phyloP scores from a whole-genome alignment of 2,113 vertebrate species.

The Cyphomyrus discorhynchus region DNA sequence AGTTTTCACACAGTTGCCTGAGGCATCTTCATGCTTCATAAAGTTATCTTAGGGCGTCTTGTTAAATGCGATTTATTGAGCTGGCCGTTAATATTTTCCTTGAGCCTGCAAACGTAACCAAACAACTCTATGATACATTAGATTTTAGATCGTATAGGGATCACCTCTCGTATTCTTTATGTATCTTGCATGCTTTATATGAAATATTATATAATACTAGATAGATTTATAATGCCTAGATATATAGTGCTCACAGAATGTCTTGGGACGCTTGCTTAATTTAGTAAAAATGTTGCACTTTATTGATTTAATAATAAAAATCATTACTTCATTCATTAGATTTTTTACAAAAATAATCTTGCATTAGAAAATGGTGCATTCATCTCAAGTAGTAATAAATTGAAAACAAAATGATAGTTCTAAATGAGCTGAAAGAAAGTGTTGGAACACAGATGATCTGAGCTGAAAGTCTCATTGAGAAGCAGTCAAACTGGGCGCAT shows the following conservation, averaged over 20 bases:
- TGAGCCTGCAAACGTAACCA: background rate
- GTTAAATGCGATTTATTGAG: background rate
- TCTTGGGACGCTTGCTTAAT: background rate
- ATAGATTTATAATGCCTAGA: background rate
- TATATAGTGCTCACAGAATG: background rate
- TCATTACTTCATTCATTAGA: background rate
- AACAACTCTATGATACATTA: background rate
- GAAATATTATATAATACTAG: background rate
- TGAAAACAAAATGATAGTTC: background rate
- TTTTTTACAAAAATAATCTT: background rate
- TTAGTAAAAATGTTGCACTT: background rate
- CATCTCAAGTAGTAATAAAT: background rate
- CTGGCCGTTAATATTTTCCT: background rate
- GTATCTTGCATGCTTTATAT: background rate
- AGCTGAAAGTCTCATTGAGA: background rate
- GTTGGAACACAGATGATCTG: background rate
- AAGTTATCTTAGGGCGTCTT: background rate
- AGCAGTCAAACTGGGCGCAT: background rate
- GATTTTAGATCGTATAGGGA: background rate
- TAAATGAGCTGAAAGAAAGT: background rate
- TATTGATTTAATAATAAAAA: background rate
- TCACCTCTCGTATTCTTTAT: background rate
- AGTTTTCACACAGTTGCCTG: background rate
- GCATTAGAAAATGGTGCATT: background rate
- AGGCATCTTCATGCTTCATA: background rate